A percentile compares a stretch with the other conserved stretches of the same genome.
These are phyloP conservation scores for Tichodroma muraria DNA, from an alignment of 2,113 vertebrate species.

Conservation along the genomic window DNA sequence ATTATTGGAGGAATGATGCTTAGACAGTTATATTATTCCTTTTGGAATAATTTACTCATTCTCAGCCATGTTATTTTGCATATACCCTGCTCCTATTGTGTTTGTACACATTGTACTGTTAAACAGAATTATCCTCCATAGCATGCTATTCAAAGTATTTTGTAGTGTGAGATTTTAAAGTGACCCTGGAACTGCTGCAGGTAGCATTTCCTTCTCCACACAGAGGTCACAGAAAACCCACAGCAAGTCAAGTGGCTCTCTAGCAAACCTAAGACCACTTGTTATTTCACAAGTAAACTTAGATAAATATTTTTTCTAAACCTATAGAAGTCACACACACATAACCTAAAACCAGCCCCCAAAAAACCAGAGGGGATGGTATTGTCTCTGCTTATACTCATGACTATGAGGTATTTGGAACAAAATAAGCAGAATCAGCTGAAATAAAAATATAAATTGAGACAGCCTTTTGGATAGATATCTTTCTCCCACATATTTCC, in stretches of 20 bases:
- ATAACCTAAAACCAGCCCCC: not conserved
- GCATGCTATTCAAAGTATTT: not conserved
- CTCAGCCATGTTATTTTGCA: not conserved
- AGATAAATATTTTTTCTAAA: not conserved
- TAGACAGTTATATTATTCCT: not conserved
- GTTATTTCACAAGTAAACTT: not conserved
- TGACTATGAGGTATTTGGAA: not conserved
- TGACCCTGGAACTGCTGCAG: not conserved
- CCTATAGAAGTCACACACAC: too few relatives aligned
- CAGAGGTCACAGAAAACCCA: not conserved
- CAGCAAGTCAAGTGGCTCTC: not conserved
- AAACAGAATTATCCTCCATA: not conserved
- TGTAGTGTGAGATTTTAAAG: not conserved
- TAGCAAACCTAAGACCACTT: not conserved
- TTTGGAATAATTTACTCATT: not conserved
- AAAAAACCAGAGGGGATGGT: fast-evolving
- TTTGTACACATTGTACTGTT: not conserved
- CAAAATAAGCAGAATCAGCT: not conserved
- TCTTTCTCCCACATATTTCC: not conserved
- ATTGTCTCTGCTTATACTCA: not conserved
- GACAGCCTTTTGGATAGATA: not conserved
- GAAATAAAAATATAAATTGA: not conserved
- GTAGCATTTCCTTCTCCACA: not conserved
- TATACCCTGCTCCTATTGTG: not conserved
- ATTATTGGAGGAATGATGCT: not conserved